Base-by-base conservation (phyloP, 1,140 invertebrate genomes). In the Lutraria rhynchaena region DNA sequence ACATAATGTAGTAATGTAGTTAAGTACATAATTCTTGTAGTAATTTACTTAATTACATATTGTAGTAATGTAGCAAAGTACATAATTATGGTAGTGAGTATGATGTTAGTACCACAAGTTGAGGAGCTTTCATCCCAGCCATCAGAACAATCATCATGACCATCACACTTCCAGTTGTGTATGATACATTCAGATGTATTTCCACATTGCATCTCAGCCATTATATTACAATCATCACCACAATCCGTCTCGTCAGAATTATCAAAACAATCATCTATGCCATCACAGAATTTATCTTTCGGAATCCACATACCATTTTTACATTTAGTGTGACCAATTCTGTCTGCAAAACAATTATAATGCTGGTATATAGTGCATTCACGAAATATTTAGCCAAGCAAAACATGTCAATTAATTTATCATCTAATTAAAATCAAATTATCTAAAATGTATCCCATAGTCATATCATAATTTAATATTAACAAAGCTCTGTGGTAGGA, bases 181-280 rank as follows among this genome's bases (percentile, higher is more conserved):
- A 84, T 67, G 11, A 88, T 70, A 84, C 88, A 89, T n/a, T n/a
- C 31, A 13, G 63, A 29, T 1, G 17, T 17, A 22, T 65, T 58
- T 0, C 15, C 35, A 57, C 69, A 71, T 5, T 13, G 15, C 24
- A 17, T 31, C n/a, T 76, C 51, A 44, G 51, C 46, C 41, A 58
- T 13, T 22, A 27, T 0, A 58, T 74, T 29, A 55, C 53, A 60
- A 17, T 41, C 24, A 22, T 33, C 82, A 85, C 73, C 84, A 87
- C 86, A 70, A 73, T 85, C 76, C 11, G 29, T 74, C 65, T 92
- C 91, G 86, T 92, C 91, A 24, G 84, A 85, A 82, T 91, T 91
- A 76, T 92, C 91, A 60, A 84, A 86, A 63, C 91, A 92, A 70
- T 92, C 76, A 76, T 91, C 89, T 15, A 90, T n/a, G 27, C 87